These are phyloP conservation scores for Myrmecobius fasciatus DNA, from an alignment of 2,113 vertebrate genomes.

Conservation along the genomic window DNA sequence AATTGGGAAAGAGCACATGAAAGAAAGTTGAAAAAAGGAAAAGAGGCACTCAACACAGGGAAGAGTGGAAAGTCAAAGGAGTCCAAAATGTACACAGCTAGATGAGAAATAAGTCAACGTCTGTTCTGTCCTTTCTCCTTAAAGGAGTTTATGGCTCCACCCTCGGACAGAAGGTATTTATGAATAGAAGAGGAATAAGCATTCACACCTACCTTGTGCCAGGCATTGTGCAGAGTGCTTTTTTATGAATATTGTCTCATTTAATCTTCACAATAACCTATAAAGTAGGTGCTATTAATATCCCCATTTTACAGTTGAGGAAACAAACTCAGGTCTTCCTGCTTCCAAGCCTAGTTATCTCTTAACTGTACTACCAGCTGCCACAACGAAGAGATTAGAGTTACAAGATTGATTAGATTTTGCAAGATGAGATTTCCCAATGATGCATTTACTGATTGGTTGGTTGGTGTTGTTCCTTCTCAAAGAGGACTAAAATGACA, in stretches of 20 bases:
- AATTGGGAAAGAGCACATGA: background rate
- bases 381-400: no score
- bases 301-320: no score
- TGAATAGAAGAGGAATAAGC: background rate
- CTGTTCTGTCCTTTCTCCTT: background rate
- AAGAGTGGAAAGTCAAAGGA: background rate
- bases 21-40: background rate
- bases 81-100: background rate
- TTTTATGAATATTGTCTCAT: background rate
- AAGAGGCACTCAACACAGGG: background rate
- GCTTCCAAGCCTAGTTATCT: no score
- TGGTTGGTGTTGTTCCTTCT: no score
- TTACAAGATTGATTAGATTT: no score
- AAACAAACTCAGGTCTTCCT: no score
- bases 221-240: no score
- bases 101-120: background rate
- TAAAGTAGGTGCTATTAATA: no score
- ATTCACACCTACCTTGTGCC: background rate
- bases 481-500: no score
- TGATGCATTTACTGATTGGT: no score
- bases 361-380: no score
- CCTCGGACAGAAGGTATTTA: background rate
- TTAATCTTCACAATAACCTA: background rate
- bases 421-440: no score
- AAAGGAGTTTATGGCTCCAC: background rate